phyloP scores from a whole-genome alignment of 92 coral and sea anemone species.

The Siderastrea radians region DNA sequence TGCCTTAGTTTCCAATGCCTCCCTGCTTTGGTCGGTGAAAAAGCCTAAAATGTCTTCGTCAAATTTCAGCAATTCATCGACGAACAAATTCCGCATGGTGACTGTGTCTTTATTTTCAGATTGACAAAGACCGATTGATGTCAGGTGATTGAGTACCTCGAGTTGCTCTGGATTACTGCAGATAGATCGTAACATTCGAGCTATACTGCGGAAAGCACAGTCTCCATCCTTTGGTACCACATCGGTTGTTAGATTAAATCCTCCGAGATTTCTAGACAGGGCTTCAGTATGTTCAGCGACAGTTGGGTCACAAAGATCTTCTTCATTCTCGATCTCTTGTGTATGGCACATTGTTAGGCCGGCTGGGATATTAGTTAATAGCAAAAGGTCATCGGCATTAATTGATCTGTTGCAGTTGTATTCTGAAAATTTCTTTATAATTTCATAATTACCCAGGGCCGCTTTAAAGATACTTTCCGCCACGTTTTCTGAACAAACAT shows the following conservation, averaged over 20 bases:
- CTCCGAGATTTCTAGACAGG: constrained; percentile 61
- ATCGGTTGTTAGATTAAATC: constrained; percentile 66
- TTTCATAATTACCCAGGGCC: too few species aligned
- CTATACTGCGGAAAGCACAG: constrained; percentile 69
- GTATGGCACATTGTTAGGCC: constrained; percentile 12
- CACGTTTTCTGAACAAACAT: too few species aligned
- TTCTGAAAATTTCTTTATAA: too few species aligned
- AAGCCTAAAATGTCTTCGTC: constrained; percentile 36
- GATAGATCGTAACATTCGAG: constrained; percentile 37
- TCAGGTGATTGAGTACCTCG: neutral
- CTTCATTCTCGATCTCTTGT: constrained; percentile 7
- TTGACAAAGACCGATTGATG: constrained; percentile 45
- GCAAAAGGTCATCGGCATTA: too few species aligned
- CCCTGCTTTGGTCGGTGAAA: constrained; percentile 50
- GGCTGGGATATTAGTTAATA: too few species aligned
- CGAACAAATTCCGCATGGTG: constrained; percentile 32
- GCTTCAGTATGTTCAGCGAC: constrained; percentile 54
- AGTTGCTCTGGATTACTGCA: constrained; percentile 24
- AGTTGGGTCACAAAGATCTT: neutral
- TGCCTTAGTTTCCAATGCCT: constrained; percentile 62
- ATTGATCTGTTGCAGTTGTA: too few species aligned
- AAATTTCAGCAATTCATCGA: constrained; percentile 44
- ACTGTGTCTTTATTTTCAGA: constrained; percentile 56
- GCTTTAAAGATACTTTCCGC: too few species aligned
- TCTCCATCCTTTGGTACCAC: constrained; percentile 69